Evolutionary conservation across 2,797 vertebrate genomes (phyloP).

Genomic region (Lepilemur ruficaudatus): DNA sequence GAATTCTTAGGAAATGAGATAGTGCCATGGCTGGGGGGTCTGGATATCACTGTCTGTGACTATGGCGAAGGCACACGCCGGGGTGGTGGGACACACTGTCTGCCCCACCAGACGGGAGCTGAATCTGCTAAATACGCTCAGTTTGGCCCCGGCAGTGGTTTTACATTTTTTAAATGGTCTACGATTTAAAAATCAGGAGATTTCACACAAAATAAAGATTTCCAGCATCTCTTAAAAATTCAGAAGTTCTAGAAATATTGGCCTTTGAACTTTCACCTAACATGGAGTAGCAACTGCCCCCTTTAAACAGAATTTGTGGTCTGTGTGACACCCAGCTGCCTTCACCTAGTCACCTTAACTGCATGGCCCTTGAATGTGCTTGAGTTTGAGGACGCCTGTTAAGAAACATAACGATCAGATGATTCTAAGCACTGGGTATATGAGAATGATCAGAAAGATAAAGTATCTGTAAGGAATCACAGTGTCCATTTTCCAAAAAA

Average conservation of each 20-base stretch:
- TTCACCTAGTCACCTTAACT: neutral
- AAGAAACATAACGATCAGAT: neutral
- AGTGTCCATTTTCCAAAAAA: neutral
- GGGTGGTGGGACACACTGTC: neutral
- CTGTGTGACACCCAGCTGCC: neutral
- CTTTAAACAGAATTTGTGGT: neutral
- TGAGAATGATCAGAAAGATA: neutral
- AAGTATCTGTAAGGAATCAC: neutral
- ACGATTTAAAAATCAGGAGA: neutral
- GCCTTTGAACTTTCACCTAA: neutral
- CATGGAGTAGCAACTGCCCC: neutral
- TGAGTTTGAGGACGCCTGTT: neutral
- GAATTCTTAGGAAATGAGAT: neutral
- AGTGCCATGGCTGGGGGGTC: rapidly evolving
- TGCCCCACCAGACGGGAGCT: too few relatives aligned
- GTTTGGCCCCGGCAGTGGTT: neutral
- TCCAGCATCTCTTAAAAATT: neutral
- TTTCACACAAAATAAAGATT: neutral
- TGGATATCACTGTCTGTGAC: neutral
- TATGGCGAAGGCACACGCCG: neutral
- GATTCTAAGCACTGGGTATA: neutral
- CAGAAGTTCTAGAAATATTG: neutral
- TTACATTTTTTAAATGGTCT: neutral
- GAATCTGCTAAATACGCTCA: neutral
- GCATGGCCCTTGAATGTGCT: too few relatives aligned